A percentile compares a stretch with the other conserved stretches of the same genome.
Evolutionary conservation across 2,888 invertebrate genomes (phyloP).

Genomic region (Pachymerium ferrugineum): DNA sequence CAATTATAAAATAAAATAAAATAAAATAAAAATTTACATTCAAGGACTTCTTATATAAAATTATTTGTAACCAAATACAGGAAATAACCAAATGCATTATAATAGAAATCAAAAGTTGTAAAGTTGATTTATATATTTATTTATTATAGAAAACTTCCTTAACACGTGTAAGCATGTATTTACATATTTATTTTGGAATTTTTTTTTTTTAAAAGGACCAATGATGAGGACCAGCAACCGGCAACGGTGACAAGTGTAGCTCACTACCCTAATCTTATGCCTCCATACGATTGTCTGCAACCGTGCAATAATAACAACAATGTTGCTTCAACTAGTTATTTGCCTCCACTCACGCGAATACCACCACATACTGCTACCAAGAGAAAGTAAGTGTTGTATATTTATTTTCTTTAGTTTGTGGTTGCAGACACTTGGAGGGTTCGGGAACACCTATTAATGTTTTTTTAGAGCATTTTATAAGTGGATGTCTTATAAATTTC

Average conservation of each 20-base stretch:
- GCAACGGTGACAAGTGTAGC: constrained; percentile 6
- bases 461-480: too few species aligned
- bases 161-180: neutral
- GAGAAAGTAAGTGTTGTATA: neutral
- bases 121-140: too few species aligned
- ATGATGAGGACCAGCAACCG: neutral
- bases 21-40: too few species aligned
- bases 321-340: constrained; percentile 1
- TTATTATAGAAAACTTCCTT: too few species aligned
- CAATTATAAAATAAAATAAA: too few species aligned
- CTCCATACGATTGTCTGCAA: neutral
- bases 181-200: neutral
- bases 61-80: too few species aligned
- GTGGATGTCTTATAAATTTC: too few species aligned
- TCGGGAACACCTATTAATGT: too few species aligned
- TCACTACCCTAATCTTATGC: neutral
- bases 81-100: too few species aligned
- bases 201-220: neutral
- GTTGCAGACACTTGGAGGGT: too few species aligned
- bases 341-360: constrained; percentile 9
- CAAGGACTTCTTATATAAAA: too few species aligned
- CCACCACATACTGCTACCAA: neutral
- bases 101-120: too few species aligned
- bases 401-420: neutral
- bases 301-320: constrained; percentile 12